Base-by-base conservation (phyloP, 2,888 invertebrate species). In the Chloromyia formosa region DNA sequence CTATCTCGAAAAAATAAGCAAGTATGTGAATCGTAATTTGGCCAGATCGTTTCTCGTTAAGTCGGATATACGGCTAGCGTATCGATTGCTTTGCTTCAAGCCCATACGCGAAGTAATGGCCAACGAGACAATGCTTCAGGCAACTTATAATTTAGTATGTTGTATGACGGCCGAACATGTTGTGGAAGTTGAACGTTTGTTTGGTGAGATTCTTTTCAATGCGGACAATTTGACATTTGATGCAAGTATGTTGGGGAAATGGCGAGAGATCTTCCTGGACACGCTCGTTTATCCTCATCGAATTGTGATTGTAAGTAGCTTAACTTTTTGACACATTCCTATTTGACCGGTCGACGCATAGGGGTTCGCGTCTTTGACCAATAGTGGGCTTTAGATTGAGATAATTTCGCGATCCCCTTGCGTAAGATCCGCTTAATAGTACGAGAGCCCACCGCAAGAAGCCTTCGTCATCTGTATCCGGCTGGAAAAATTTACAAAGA, bases 161-260 rank as follows among this genome's bases (percentile, higher is more conserved):
- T 86, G 90, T 74, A 86, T 91, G 78, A 87, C 88, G 76, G 84
- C 86, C 0, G 89, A 90, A 77, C 89, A 90, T 78, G 88, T 87
- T 78, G 80, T 81, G 45, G 89, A 90, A 80, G 84, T 91, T 14
- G 87, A 89, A 78, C 88, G 83, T 79, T 80, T 91, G 9, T 88
- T 92, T 71, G 84, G 86, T 56, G 86, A 87, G 73, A 87, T 91
- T 10, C 86, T 92, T 18, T 92, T 92, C 79, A 90, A 89, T 81
- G 86, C 86, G 12, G 81, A 87, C 42, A 91, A 89, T 86, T 88
- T 90, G 78, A 87, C 89, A 58, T 86, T 88, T 71, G 89, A 90
- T 78, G 84, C 87, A 73, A 83, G 89, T 22, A 82, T 90, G 0
- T 77, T 84, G 77, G 85, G 87, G 78, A 85, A 89, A 78, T 85